phyloP scores from a whole-genome alignment of 1,140 invertebrate genomes.

The Cydia amplana region DNA sequence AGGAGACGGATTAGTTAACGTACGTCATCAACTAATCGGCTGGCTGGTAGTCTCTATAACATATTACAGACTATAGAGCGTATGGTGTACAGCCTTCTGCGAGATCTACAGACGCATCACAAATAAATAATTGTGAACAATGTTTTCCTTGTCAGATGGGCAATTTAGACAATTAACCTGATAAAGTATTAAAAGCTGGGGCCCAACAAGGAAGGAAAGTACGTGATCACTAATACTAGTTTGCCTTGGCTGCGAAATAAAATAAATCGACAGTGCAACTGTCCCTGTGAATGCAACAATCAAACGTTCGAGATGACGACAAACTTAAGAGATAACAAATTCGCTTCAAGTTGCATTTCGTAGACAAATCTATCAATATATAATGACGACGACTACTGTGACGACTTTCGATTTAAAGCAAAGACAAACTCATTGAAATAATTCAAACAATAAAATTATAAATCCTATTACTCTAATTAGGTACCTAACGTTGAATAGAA shows the following conservation, averaged over 20 bases:
- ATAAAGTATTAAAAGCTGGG: slow-evolving; percentile 1
- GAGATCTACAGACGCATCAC: slow-evolving; percentile 37
- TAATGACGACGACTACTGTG: too few relatives aligned
- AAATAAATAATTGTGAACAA: not conserved
- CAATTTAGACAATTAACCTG: slow-evolving; percentile 10
- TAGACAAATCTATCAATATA: too few relatives aligned
- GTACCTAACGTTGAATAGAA: not conserved
- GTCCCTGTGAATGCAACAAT: not conserved
- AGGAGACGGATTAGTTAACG: slow-evolving; percentile 41
- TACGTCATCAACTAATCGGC: slow-evolving; percentile 49
- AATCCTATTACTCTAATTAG: not conserved
- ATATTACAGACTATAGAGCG: slow-evolving; percentile 33
- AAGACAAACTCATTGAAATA: too few relatives aligned
- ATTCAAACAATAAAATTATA: too few relatives aligned
- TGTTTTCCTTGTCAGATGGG: slow-evolving; percentile 17
- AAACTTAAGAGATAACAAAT: too few relatives aligned
- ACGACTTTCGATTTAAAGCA: too few relatives aligned
- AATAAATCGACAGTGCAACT: not conserved
- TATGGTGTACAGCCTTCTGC: slow-evolving; percentile 42
- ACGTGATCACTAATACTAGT: slow-evolving; percentile 9
- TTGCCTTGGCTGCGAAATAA: slow-evolving; percentile 12
- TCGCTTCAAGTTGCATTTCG: too few relatives aligned
- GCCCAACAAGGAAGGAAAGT: slow-evolving; percentile 22
- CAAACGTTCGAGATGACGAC: not conserved
- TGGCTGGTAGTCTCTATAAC: slow-evolving; percentile 37